Evolutionary conservation across 2,797 vertebrate species (phyloP).

Genomic region (Sebastes steindachneri): DNA sequence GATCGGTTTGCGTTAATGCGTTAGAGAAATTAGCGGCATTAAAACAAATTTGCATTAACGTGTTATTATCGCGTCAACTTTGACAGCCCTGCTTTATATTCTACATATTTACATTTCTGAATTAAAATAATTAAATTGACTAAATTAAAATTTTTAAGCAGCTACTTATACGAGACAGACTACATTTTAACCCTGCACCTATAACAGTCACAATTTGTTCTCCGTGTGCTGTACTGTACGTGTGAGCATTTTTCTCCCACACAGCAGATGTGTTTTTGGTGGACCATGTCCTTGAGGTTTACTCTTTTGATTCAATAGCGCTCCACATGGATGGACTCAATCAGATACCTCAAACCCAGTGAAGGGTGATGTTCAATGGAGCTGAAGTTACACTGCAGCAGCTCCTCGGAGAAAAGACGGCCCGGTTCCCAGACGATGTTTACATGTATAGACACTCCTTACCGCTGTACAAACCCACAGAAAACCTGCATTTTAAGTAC

Average conservation of each 20-base stretch:
- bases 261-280: slow-evolving; percentile 79
- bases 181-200: not conserved
- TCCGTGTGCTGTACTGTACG: not conserved
- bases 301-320: slow-evolving; percentile 83
- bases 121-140: not conserved
- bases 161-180: not conserved
- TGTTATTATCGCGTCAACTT: no score
- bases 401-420: slow-evolving; percentile 57
- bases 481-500: slow-evolving; percentile 3
- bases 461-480: not conserved
- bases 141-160: not conserved
- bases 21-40: no score
- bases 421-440: slow-evolving; percentile 57
- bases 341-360: slow-evolving; percentile 81
- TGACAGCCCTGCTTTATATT: not conserved
- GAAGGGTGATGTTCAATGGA: slow-evolving; percentile 82
- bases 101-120: not conserved
- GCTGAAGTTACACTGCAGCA: slow-evolving; percentile 75
- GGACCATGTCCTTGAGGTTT: slow-evolving; percentile 83
- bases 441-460: slow-evolving; percentile 49
- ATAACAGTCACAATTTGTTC: not conserved
- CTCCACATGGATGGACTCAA: slow-evolving; percentile 85
- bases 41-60: no score
- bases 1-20: no score
- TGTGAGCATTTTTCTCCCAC: slow-evolving; percentile 21